These are phyloP conservation scores for Platycheirus rosarum DNA, from an alignment of 2,888 invertebrate genomes.

Conservation along the genomic window DNA sequence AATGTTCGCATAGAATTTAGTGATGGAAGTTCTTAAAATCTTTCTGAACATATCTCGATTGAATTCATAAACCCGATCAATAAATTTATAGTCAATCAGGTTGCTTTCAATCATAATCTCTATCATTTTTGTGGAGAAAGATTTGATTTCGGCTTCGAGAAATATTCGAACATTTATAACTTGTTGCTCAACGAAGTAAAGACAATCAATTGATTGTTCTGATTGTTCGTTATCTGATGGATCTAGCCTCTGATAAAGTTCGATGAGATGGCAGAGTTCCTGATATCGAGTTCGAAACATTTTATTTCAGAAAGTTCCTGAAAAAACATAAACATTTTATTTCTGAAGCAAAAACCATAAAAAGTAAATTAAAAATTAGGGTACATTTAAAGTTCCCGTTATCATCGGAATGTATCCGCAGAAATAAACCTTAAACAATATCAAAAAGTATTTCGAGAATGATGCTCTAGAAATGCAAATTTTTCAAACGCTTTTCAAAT, in stretches of 20 bases:
- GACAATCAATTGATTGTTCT: neutral
- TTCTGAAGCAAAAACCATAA: too few species aligned
- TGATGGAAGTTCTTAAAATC: neutral
- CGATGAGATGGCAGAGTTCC: slow-evolving; percentile 1
- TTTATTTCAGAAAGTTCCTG: neutral
- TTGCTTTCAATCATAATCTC: neutral
- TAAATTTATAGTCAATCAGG: neutral
- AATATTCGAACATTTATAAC: neutral
- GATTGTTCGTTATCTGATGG: neutral
- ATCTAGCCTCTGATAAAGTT: neutral
- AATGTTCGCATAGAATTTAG: neutral
- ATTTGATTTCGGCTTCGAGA: neutral
- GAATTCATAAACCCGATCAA: slow-evolving; percentile 1
- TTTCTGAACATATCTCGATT: neutral
- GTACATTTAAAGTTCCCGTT: too few species aligned
- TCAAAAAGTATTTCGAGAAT: too few species aligned
- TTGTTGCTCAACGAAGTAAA: neutral
- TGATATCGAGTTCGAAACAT: slow-evolving; percentile 13
- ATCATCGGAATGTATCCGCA: too few species aligned
- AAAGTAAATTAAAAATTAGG: too few species aligned
- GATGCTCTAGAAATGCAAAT: too few species aligned
- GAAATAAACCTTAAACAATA: too few species aligned
- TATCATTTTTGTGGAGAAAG: neutral
- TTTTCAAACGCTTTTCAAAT: too few species aligned
- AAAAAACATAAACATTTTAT: neutral